Base-by-base conservation (phyloP, 2,113 vertebrate species). In the Lasiurus cinereus region DNA sequence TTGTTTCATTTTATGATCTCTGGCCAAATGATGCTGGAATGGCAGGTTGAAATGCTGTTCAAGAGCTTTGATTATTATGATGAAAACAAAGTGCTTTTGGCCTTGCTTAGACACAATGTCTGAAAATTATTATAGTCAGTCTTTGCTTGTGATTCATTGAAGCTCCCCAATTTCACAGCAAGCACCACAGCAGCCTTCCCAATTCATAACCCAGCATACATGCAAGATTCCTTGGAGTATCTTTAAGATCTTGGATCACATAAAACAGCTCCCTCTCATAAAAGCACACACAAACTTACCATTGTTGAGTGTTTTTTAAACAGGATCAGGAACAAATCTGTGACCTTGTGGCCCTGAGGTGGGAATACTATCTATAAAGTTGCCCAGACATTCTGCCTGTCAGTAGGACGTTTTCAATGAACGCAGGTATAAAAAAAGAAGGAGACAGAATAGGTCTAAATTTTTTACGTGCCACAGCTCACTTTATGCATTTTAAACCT, bases 341-440 rank as follows among this genome's bases (percentile, higher is more conserved):
- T 98, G 98, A 98, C 98, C 98, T 98, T 93, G 78, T 98, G 98
- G 98, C 98, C 98, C 97, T 33, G 85, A 98, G 98, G 98, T 98
- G 98, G 98, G 98, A 98, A 98, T 97, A 98, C 97, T 98, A 97
- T 97, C 98, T 98, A 98, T 98, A 98, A 98, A 98, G 98, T 97
- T 96, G 96, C 97, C 97, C 98, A 98, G 98, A 98, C 98, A 98
- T 98, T 98, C 96, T 97, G 97, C 97, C 93, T 98, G 97, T 98
- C 97, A 97, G 97, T 98, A 97, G 97, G 97, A 98, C 96, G 48
- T 98, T 98, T 97, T 98, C 97, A 97, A 97, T 98, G 98, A 98
- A 97, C 86, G 62, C 76, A 79, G 84, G 92, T 97, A 98, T 97
- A 96, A 97, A 98, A 98, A 94, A 97, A 96, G 87, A 93, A 78